A percentile compares a stretch with the other conserved stretches of the same genome.
These are phyloP conservation scores for Nothocercus julius DNA, from an alignment of 2,113 vertebrate genomes.

Conservation along the genomic window DNA sequence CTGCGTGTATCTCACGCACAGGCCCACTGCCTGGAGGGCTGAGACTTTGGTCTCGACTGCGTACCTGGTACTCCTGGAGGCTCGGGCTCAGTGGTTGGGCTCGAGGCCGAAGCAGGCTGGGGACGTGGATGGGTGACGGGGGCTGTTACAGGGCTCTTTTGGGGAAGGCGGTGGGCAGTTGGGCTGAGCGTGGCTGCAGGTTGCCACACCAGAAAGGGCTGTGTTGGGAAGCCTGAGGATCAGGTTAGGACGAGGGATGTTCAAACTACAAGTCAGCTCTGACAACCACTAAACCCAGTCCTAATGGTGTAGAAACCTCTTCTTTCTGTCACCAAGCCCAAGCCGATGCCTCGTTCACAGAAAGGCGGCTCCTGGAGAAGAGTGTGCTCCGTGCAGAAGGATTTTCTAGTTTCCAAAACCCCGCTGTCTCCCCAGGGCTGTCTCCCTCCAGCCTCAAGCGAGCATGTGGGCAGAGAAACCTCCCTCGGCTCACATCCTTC, in stretches of 20 bases:
- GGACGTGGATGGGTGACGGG: accelerated
- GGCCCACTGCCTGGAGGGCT: too few relatives aligned
- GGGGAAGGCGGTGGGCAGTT: neutral
- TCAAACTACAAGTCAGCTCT: neutral
- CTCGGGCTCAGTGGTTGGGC: neutral
- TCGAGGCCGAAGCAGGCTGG: neutral
- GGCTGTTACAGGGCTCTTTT: neutral
- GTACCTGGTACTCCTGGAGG: neutral
- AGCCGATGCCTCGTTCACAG: neutral
- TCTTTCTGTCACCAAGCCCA: neutral
- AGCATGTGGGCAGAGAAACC: neutral
- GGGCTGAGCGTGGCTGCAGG: neutral
- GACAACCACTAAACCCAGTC: neutral
- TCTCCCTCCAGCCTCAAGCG: neutral
- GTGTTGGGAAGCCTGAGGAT: neutral
- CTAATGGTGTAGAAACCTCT: neutral
- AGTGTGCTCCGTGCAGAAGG: neutral
- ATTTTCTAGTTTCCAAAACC: neutral
- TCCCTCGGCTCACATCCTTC: constrained; percentile 36
- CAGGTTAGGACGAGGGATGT: neutral
- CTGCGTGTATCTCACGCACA: too few relatives aligned
- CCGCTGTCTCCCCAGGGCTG: neutral
- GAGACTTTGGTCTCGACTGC: too few relatives aligned
- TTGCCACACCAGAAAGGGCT: neutral
- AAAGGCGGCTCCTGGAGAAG: neutral